phyloP scores from a whole-genome alignment of 2,797 vertebrate species.

The Sebastes melanostomus region DNA sequence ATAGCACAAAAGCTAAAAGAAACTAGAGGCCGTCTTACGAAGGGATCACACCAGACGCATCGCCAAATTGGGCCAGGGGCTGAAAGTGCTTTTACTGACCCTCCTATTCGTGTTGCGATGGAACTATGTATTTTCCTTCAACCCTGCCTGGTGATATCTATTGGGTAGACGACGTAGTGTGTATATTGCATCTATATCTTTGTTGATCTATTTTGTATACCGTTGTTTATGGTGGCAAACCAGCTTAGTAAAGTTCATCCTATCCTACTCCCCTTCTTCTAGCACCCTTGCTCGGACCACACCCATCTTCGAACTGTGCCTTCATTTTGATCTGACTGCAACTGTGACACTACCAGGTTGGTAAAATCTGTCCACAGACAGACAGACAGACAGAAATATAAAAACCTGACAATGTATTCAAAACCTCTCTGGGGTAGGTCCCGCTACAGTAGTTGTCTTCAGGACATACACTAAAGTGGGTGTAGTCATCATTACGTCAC shows the following conservation, averaged over 20 bases:
- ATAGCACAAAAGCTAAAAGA: constrained; percentile 24
- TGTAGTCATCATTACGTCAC: no score
- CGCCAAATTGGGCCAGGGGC: not conserved
- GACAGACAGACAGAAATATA: not conserved
- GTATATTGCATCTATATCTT: no score
- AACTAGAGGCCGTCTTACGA: not conserved
- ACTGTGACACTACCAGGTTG: not conserved
- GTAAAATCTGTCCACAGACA: not conserved
- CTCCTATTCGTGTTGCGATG: no score
- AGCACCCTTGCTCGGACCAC: not conserved
- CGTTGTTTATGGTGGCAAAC: no score
- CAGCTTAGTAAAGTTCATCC: no score
- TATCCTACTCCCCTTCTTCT: not conserved
- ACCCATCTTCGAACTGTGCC: not conserved
- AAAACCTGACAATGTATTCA: not conserved
- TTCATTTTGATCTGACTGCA: not conserved
- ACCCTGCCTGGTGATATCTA: no score
- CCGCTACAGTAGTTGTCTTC: not conserved
- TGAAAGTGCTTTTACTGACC: no score
- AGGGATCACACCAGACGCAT: not conserved
- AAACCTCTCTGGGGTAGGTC: not conserved
- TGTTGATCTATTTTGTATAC: no score
- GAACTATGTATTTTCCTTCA: no score
- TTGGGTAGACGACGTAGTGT: no score
- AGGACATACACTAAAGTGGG: no score